phyloP scores from a whole-genome alignment of 2,888 invertebrate genomes.

The Lottia scabra region DNA sequence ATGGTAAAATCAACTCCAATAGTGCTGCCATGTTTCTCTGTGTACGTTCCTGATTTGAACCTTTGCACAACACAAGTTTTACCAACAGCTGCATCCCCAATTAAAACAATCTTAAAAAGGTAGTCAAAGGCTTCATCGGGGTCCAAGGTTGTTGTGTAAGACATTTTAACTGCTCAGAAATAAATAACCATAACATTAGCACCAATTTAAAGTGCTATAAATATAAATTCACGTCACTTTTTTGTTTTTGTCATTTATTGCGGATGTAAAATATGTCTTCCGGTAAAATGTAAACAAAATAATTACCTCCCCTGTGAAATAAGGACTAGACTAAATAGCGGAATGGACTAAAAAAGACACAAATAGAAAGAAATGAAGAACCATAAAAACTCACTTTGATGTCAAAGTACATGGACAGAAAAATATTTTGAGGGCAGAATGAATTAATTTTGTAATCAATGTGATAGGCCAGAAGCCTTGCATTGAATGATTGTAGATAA shows the following conservation, averaged over 20 bases:
- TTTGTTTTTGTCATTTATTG: background rate
- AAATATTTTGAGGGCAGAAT: too few relatives aligned
- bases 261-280: background rate
- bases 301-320: background rate
- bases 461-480: too few relatives aligned
- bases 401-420: too few relatives aligned
- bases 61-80: constrained; percentile 96
- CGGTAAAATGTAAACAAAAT: background rate
- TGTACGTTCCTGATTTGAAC: constrained; percentile 94
- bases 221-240: background rate
- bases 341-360: too few relatives aligned
- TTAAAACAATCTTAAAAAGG: constrained; percentile 93
- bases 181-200: background rate
- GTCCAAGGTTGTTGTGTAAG: constrained; percentile 54
- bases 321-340: too few relatives aligned
- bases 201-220: background rate
- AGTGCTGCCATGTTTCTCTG: constrained; percentile 92
- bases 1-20: constrained; percentile 99
- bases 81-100: constrained; percentile 77
- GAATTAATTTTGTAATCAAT: too few relatives aligned
- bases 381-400: too few relatives aligned
- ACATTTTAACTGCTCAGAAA: constrained; percentile 33
- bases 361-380: too few relatives aligned
- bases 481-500: too few relatives aligned
- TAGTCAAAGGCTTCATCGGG: constrained; percentile 82